phyloP scores from a whole-genome alignment of 2,113 vertebrate species.

The Morone saxatilis region DNA sequence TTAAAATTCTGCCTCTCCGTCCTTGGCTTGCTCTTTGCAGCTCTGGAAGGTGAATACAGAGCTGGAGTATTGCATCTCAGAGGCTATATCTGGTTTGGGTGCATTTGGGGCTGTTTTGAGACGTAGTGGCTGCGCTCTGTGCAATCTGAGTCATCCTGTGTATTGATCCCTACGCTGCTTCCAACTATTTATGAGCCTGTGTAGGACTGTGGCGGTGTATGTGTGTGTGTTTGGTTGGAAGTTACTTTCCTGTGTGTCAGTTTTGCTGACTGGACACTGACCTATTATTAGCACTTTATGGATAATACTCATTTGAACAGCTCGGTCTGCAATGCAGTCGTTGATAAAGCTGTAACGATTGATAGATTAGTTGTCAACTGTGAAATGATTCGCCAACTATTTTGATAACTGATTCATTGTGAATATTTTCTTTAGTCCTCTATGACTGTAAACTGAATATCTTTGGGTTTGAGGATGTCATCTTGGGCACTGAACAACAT shows the following conservation, averaged over 20 bases:
- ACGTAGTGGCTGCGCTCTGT: constrained; percentile 25
- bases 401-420: too few species aligned
- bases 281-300: constrained; percentile 64
- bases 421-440: too few species aligned
- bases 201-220: constrained; percentile 42
- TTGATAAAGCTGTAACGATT: constrained; percentile 11
- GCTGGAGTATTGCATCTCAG: constrained; percentile 34
- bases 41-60: constrained; percentile 30
- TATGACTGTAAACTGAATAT: too few species aligned
- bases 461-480: too few species aligned
- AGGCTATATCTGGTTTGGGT: constrained; percentile 43
- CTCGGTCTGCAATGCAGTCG: constrained; percentile 58
- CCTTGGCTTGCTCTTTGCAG: constrained; percentile 50
- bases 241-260: constrained; percentile 37
- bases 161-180: constrained; percentile 57
- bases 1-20: constrained; percentile 27
- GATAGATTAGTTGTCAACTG: too few species aligned
- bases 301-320: constrained; percentile 15
- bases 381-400: too few species aligned
- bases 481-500: too few species aligned
- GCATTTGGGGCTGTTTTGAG: constrained; percentile 32
- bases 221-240: constrained; percentile 16
- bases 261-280: constrained; percentile 68
- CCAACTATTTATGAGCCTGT: constrained; percentile 48
- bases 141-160: constrained; percentile 58